Base-by-base conservation (phyloP, 2,888 invertebrate genomes). In the Alloscopus bannaensis region DNA sequence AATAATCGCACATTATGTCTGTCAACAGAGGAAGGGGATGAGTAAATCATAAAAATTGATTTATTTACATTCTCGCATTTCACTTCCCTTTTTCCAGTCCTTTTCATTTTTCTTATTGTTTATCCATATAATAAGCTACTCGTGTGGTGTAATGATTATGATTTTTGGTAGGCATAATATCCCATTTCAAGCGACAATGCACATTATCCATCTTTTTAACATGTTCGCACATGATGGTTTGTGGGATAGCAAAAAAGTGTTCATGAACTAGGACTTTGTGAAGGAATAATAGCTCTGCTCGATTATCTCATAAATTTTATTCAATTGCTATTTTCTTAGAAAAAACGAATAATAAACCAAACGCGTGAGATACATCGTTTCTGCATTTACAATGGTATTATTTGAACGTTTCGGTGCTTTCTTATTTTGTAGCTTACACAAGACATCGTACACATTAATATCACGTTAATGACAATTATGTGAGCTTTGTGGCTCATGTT, bases 1-100 rank as follows among this genome's bases (percentile, higher is more conserved):
- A 22, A 72, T 72, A 72, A 72, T 72, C 64, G 72, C 20, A 52
- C 72, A 62, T 72, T 72, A 36, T 72, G 18, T 18, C 72, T 72
- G 72, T 72, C 72, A 72, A 62, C 62, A 42, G 50, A 22, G 52
- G 36, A 8, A 47, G 29, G 47, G 6, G 16, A 28, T 22, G 42
- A 69, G 42, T 70, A 70, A 70, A 59, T 70, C 45, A 70, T 70
- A 60, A 70, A 64, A 70, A 60, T 59, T 57, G 60, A 60, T 70
- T 59, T 60, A 59, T 3, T 60, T 24, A n/a, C n/a, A n/a, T 31
- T 22, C 50, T 22, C 31, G 2, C 28, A 29, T 57, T 28, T 29
- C 57, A 29, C 29, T 57, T 47, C n/a, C n/a, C n/a, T 47, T 57
- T 57, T 29, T 57, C 57, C 31, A 29, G 57, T 2, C 29, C 8